Evolutionary conservation across 2,888 invertebrate species (phyloP).

Genomic region (Hyles lineata): DNA sequence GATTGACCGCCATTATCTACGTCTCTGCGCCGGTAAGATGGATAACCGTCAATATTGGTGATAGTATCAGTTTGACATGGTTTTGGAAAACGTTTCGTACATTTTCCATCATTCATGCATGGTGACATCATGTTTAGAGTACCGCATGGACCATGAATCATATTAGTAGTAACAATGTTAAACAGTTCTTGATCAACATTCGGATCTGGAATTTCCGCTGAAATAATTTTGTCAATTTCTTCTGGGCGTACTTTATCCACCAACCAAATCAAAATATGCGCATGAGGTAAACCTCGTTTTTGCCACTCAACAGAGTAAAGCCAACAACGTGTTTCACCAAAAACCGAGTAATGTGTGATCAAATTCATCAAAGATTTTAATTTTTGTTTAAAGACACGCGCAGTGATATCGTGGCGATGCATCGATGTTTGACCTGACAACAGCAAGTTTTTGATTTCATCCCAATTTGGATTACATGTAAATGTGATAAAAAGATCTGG

Average conservation of each 20-base stretch:
- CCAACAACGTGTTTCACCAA: no score
- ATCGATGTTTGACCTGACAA: conserved; percentile 33
- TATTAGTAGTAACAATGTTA: not conserved
- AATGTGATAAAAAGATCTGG: conserved; percentile 32
- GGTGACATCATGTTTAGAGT: conserved; percentile 32
- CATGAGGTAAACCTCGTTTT: no score
- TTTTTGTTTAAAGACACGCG: conserved; percentile 41
- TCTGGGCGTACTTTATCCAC: no score
- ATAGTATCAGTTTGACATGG: conserved; percentile 38
- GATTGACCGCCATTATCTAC: no score
- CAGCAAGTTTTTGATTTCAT: conserved; percentile 26
- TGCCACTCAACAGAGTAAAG: no score
- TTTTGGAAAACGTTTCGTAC: conserved; percentile 36
- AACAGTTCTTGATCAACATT: no score
- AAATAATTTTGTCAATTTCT: no score
- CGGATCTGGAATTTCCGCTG: no score
- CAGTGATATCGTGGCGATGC: conserved; percentile 38
- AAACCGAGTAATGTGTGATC: no score
- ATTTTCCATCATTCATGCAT: conserved; percentile 35
- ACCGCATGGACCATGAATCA: conserved; percentile 34
- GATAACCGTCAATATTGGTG: no score
- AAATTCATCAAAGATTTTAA: conserved; percentile 28
- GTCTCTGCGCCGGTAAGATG: no score
- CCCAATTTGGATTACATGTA: conserved; percentile 30
- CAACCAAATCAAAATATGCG: no score